Base-by-base conservation (phyloP, 2,797 vertebrate genomes). In the Ambastaia sidthimunki region DNA sequence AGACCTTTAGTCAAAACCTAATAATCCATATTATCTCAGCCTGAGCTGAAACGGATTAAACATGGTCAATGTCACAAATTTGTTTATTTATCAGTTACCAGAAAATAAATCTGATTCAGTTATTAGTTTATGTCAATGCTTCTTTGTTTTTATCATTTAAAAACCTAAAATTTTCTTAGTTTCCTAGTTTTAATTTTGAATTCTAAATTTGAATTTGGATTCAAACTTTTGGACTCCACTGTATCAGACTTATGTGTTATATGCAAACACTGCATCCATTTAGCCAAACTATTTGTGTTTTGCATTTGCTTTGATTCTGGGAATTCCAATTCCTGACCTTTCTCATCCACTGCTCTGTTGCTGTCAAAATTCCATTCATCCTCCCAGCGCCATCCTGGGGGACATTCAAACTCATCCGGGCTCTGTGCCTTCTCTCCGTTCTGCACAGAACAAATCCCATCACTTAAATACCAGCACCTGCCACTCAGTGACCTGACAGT, bases 341-440 rank as follows among this genome's bases (percentile, higher is more conserved):
- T 94, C 83, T 99, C 98, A 89, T 99, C 98, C 16, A 99, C 97
- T 9, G 98, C 97, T 86, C 96, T 91, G 87, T 99, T 98, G 84
- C 92, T 95, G 88, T 99, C 98, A 0, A 94, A 95, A 79, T 82
- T 93, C 98, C 98, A 99, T 0, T 91, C 93, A 23, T 97, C 96
- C 67, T 96, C 94, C 95, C 96, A 98, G 9, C 85, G 88, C 98
- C 98, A 99, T 34, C 96, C 96, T 68, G 90, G 82, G 37, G 97
- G 96, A 89, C 96, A 98, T 0, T 94, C 95, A 85, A 96, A 88
- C 78, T 98, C 95, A 1, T 34, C 82, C 13, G 94, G 95, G 0
- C 93, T 93, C 19, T 90, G 91, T 25, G 92, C 87, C 85, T 97
- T 98, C 87, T 99, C 97, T 80, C 98, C 98, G 50, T 99, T 99